phyloP scores from a whole-genome alignment of 2,113 vertebrate species.

The Microcebus jonahi region DNA sequence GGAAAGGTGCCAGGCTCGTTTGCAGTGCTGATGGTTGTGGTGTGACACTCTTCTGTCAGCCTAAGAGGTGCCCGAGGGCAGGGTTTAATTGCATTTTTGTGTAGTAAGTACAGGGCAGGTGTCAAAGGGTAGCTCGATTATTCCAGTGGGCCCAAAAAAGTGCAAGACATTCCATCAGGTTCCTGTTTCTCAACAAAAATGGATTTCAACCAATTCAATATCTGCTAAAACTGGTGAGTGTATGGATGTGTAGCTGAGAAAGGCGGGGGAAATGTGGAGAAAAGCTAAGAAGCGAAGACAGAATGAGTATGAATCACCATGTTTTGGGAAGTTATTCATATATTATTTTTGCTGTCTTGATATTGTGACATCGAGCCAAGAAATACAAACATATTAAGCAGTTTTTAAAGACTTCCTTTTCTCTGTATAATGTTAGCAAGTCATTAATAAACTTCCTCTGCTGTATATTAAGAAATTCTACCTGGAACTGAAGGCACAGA shows the following conservation, averaged over 20 bases:
- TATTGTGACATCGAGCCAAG: constrained; percentile 45
- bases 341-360: constrained; percentile 36
- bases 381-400: constrained; percentile 33
- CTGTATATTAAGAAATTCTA: not conserved
- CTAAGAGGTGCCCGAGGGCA: constrained; percentile 19
- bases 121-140: not conserved
- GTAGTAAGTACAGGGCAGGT: constrained; percentile 47
- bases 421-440: constrained; percentile 8
- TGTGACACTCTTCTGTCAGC: constrained; percentile 6
- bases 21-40: not conserved
- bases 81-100: constrained; percentile 59
- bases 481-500: not conserved
- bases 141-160: not conserved
- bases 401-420: constrained; percentile 34
- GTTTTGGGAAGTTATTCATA: constrained; percentile 43
- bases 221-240: not conserved
- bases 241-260: constrained; percentile 17
- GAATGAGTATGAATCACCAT: not conserved
- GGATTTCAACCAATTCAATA: not conserved
- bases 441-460: not conserved
- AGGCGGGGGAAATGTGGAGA: not conserved
- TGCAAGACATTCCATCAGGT: not conserved
- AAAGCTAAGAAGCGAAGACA: not conserved
- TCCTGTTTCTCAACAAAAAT: not conserved
- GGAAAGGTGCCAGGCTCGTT: not conserved